A percentile compares a stretch with the other conserved stretches of the same genome.
Evolutionary conservation across 1,140 invertebrate genomes (phyloP).

Genomic region (silkworm (Bombyx mori)): DNA sequence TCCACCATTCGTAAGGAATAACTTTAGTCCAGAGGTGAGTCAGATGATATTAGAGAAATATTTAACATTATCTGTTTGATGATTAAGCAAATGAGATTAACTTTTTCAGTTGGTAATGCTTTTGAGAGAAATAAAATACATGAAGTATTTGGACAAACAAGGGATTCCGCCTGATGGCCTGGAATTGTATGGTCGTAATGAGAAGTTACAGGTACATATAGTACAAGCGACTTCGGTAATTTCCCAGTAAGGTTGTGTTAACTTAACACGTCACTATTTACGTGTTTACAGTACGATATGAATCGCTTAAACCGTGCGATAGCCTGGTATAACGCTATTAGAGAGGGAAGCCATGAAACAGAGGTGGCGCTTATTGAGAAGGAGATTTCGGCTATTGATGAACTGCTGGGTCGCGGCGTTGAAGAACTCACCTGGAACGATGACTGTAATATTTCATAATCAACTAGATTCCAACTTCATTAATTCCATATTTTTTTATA

Average conservation of each 20-base stretch:
- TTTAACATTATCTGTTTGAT: background rate
- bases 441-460: constrained; percentile 64
- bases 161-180: constrained; percentile 71
- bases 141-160: constrained; percentile 73
- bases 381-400: constrained; percentile 77
- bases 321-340: constrained; percentile 79
- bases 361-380: constrained; percentile 79
- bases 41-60: too few relatives aligned
- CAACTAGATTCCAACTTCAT: too few relatives aligned
- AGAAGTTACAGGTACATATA: constrained; percentile 64
- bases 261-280: background rate
- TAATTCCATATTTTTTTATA: too few relatives aligned
- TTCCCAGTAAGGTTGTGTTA: background rate
- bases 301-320: constrained; percentile 70
- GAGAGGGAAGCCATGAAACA: constrained; percentile 74
- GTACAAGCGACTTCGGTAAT: background rate
- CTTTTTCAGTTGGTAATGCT: constrained; percentile 59
- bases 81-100: background rate
- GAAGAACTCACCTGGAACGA: constrained; percentile 78
- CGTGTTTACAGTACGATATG: constrained; percentile 48
- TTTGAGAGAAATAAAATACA: constrained; percentile 76
- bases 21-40: constrained; percentile 55
- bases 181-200: constrained; percentile 70
- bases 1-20: constrained; percentile 56
- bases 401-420: constrained; percentile 74